Base-by-base conservation (phyloP, 2,888 invertebrate genomes). In the Lottia gigantea region DNA sequence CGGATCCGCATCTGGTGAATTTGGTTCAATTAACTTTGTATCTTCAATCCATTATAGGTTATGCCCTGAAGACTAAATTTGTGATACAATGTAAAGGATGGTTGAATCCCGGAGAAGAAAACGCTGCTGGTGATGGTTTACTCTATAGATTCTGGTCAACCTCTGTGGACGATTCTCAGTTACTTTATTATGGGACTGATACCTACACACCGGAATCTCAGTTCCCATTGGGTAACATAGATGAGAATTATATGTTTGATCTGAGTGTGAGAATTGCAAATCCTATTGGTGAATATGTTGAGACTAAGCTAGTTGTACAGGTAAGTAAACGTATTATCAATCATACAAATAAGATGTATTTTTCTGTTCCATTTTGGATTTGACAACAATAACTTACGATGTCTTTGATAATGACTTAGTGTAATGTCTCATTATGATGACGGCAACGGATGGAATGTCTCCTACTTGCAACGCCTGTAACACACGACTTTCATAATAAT, bases 101-200 rank as follows among this genome's bases (percentile, higher is more conserved):
- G 83, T 62, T 80, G 64, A 79, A 80, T 62, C 81, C 77, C 4
- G 80, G 81, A 12, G 81, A 83, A 66, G 81, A 82, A 40, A 75
- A 74, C 14, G 67, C 66, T 14, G 62, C 65, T 26, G 80, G 79
- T 23, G 76, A 70, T n/a, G 78, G 80, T 2, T 73, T 83, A 11
- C 68, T 77, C 40, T 83, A 83, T 68, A 62, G 80, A 31, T 83
- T 83, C 71, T 82, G 80, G 80, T 74, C 79, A 14, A 64, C 69
- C n/a, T 74, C 78, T 6, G 74, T 67, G 23, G 79, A 77, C 8
- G 73, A 75, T 47, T 71, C 70, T 0, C 81, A 83, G 68, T 78
- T 83, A 2, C 71, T 83, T 26, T 82, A 80, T 67, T 82, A 83
- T 67, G 83, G 83, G 1, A 76, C 79, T 14, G 79, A 81, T 63